phyloP scores from a whole-genome alignment of 1,140 invertebrate species.

The Saccostrea cuccullata region DNA sequence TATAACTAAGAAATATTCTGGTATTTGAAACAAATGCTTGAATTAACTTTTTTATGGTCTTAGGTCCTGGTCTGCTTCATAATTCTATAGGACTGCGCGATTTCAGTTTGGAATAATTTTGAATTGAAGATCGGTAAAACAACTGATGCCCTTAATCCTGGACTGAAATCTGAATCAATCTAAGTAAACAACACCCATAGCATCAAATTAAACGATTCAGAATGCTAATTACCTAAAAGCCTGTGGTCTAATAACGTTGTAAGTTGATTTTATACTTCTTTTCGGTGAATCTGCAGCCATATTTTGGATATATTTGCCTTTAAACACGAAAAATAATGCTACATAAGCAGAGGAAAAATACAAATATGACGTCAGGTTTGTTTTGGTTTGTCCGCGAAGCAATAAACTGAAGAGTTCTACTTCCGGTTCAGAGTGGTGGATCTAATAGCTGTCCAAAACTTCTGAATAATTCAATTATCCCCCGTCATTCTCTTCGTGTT shows the following conservation, averaged over 20 bases:
- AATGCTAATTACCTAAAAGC: slow-evolving; percentile 83
- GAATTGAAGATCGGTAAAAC: neutral
- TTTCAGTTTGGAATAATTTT: neutral
- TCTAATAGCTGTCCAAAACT: neutral
- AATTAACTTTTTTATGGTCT: too few species aligned
- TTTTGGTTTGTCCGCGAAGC: slow-evolving; percentile 56
- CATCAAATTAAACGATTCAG: slow-evolving; percentile 13
- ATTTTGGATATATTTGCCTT: slow-evolving; percentile 23
- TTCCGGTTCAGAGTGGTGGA: slow-evolving; percentile 36
- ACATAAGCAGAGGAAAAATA: slow-evolving; percentile 1
- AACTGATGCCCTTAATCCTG: neutral
- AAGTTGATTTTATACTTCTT: slow-evolving; percentile 79
- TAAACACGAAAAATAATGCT: neutral
- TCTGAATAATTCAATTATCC: too few species aligned
- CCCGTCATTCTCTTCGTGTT: too few species aligned
- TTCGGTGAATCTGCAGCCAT: slow-evolving; percentile 91
- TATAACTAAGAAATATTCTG: too few species aligned
- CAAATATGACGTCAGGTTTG: slow-evolving; percentile 52
- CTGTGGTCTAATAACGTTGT: slow-evolving; percentile 89
- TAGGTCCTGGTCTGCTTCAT: neutral
- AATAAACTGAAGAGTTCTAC: slow-evolving; percentile 48
- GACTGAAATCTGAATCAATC: neutral
- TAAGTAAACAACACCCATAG: slow-evolving; percentile 16
- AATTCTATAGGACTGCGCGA: too few species aligned
- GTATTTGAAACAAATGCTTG: too few species aligned